Conservation (phyloP, 2,113 vertebrate species). For the Paracanthobrama guichenoti region DNA sequence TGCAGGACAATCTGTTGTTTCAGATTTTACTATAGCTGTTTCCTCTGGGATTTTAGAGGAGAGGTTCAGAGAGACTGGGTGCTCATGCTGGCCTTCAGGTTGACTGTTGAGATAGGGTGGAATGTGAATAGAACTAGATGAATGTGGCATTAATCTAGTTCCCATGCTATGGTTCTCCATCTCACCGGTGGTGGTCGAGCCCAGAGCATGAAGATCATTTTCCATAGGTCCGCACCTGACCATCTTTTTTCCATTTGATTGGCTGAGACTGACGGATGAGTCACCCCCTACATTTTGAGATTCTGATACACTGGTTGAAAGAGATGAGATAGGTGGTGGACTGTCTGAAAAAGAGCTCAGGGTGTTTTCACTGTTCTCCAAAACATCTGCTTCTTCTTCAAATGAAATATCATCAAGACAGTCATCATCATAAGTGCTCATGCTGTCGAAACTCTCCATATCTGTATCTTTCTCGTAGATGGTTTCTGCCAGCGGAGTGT, state of each 20-base stretch:
- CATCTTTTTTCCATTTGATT: slow-evolving; percentile 76
- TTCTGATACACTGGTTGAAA: slow-evolving; percentile 83
- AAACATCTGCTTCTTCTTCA: slow-evolving; percentile 83
- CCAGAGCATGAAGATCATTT: slow-evolving; percentile 78
- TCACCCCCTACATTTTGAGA: slow-evolving; percentile 92
- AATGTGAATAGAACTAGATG: slow-evolving; percentile 80
- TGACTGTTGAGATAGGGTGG: slow-evolving; percentile 78
- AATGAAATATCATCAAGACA: slow-evolving; percentile 87
- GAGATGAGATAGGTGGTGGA: slow-evolving; percentile 75
- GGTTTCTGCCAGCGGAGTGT: slow-evolving; percentile 78
- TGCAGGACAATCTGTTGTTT: slow-evolving; percentile 81
- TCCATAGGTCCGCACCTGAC: slow-evolving; percentile 83
- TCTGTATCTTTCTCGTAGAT: slow-evolving; percentile 83
- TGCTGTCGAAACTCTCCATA: slow-evolving; percentile 79
- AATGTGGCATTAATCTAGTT: slow-evolving; percentile 82
- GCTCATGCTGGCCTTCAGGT: slow-evolving; percentile 73
- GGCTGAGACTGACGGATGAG: slow-evolving; percentile 79
- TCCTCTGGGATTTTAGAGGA: slow-evolving; percentile 76
- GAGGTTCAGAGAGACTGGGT: slow-evolving; percentile 39
- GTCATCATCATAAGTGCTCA: slow-evolving; percentile 85
- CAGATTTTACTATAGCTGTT: slow-evolving; percentile 84
- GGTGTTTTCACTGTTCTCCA: slow-evolving; percentile 72
- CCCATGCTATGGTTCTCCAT: slow-evolving; percentile 80
- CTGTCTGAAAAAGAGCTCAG: slow-evolving; percentile 73
- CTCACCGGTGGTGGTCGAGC: slow-evolving; percentile 77